Conservation (phyloP, 2,797 vertebrate species). For the Melanotaenia parkinsoni region DNA sequence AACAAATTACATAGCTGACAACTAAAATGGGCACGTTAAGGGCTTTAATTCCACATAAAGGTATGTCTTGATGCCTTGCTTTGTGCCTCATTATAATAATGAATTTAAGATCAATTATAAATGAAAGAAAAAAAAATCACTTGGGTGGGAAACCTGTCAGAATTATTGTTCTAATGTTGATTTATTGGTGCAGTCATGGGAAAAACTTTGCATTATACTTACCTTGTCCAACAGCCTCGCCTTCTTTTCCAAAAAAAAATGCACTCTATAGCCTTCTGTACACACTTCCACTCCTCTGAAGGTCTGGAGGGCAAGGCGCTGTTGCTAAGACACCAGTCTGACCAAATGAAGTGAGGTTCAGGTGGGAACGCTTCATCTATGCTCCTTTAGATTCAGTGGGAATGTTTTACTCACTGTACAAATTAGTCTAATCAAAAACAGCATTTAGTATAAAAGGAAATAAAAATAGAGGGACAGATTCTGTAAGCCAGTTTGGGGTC, state of each 20-base stretch:
- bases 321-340: conserved; percentile 37
- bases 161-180: conserved; percentile 8
- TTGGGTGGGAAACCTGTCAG: background rate
- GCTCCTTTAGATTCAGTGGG: conserved; percentile 5
- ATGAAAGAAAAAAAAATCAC: background rate
- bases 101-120: background rate
- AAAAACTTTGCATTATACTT: background rate
- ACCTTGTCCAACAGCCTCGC: background rate
- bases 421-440: background rate
- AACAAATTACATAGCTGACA: background rate
- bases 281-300: conserved; percentile 37
- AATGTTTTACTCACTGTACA: background rate
- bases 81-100: conserved; percentile 9
- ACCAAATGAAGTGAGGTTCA: conserved; percentile 31
- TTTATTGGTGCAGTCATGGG: background rate
- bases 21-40: background rate
- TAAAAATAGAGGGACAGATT: background rate
- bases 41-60: conserved; percentile 1
- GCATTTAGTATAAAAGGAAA: background rate
- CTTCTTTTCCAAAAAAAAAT: conserved; percentile 29
- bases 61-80: background rate
- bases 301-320: conserved; percentile 1
- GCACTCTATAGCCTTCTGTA: conserved; percentile 16
- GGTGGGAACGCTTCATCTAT: conserved; percentile 15
- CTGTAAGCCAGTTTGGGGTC: conserved; percentile 5